Evolutionary conservation across 2,113 vertebrate species (phyloP), one percentile per base, ranked within the genome.

Genomic region (Xenopus laevis): DNA sequence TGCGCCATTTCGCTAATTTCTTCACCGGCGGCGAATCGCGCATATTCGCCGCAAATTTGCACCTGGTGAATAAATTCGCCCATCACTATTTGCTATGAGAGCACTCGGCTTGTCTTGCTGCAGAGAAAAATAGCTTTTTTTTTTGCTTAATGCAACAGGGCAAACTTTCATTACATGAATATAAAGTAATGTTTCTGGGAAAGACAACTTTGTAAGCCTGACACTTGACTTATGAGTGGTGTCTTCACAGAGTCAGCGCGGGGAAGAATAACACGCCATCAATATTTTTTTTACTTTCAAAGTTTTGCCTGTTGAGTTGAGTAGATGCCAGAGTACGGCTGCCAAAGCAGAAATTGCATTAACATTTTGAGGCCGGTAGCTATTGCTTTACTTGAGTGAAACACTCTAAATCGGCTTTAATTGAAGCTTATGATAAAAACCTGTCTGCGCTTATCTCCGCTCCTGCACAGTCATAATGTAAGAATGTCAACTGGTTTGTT

Each of bases 101-200:
- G 66, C 61, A 57, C 74, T 76, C 59, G 17, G 18, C 18, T 16
- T 76, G 74, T 64, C 67, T 77, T 30, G 2, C 15, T 10, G 15
- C 18, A 47, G 69, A 70, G 66, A 77, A 77, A 77, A 77, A 70
- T 70, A 6, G 50, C n/a, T n/a, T 46, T 46, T 69, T 77, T 70
- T 77, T 76, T 77, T 77, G 74, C 18, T 63, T 77, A 77, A 70
- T 77, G 67, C 18, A 57, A 64, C 66, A 18, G 50, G 59, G 62
- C 30, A 63, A 77, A 77, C 74, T 77, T 77, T 70, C 61, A 67
- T 77, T 63, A 63, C 60, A 64, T 57, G 67, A 70, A 77, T 64
- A 63, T 70, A 69, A 77, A 77, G 74, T 77, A 77, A 70, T 57
- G 64, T 77, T 77, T 77, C 74, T 77, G 66, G 74, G 74, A 77